Base-by-base conservation (phyloP, 2,797 vertebrate genomes). In the Thaleichthys pacificus region DNA sequence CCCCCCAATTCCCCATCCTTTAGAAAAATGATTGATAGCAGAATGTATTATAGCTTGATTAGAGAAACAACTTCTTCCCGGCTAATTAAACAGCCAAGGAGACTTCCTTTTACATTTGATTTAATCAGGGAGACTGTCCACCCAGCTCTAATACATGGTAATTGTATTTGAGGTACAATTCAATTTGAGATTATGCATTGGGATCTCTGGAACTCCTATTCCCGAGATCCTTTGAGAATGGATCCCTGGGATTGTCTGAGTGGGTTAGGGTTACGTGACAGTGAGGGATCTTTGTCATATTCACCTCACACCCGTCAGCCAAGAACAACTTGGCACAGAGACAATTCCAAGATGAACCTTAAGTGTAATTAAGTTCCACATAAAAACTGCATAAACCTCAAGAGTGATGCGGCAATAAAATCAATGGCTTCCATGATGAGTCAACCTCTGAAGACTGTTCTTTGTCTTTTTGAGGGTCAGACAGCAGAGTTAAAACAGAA, bases 311-410 rank as follows among this genome's bases (percentile, higher is more conserved):
- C 19, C 71, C 22, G 61, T 30, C 1, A 61, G 82, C 32, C 32
- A 35, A 78, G 68, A 47, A 66, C 32, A 4, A 69, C 79, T 85
- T 87, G 87, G 82, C 86, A 82, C 38, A 1, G 7, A 9, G 0
- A 42, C 54, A 0, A 14, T 72, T 83, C 80, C 78, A 72, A 9
- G 66, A 57, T 54, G 73, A 72, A 42, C 60, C 82, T 75, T 83
- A 77, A 86, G 85, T 82, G 86, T 87, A 85, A 89, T 90, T 86
- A 88, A 85, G 84, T 72, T 82, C 82, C 81, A 83, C 82, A 80
- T 80, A 80, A 81, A 61, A 81, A 61, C 74, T 60, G 74, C 80
- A 77, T 84, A 86, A 81, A 83, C 71, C 71, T 67, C 85, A 88
- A 61, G 57, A 84, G 80, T 57, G n/a, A 75, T 24, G 80, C 77